Conservation (phyloP, 1,140 invertebrate genomes). For the Wasmannia auropunctata region DNA sequence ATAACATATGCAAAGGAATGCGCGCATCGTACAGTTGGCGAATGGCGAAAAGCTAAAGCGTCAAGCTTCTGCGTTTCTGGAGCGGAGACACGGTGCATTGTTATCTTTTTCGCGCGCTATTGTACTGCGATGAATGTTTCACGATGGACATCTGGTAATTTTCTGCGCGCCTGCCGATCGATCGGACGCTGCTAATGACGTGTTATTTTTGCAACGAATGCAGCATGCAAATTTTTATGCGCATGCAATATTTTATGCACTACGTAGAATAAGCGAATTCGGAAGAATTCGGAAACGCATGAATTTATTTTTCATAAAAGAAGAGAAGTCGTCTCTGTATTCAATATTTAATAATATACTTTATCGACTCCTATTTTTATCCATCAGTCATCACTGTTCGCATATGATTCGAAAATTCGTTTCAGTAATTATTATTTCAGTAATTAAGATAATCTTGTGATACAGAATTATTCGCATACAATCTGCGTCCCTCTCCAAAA, state of each 20-base stretch:
- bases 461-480: background rate
- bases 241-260: background rate
- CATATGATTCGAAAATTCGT: background rate
- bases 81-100: background rate
- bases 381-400: too few relatives aligned
- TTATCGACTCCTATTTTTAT: background rate
- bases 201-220: background rate
- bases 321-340: background rate
- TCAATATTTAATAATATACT: background rate
- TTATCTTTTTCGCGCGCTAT: background rate
- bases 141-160: constrained; percentile 23
- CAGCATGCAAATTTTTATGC: background rate
- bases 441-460: background rate
- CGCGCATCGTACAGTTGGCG: background rate
- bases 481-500: background rate
- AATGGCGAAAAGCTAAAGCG: background rate
- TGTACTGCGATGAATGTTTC: background rate
- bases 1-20: background rate
- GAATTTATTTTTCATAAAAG: background rate
- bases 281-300: background rate
- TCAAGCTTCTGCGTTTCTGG: background rate
- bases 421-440: background rate
- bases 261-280: background rate
- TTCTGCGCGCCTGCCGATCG: background rate
- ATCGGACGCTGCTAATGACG: background rate